Base-by-base conservation (phyloP, 1,140 invertebrate species). In the Musca domestica region DNA sequence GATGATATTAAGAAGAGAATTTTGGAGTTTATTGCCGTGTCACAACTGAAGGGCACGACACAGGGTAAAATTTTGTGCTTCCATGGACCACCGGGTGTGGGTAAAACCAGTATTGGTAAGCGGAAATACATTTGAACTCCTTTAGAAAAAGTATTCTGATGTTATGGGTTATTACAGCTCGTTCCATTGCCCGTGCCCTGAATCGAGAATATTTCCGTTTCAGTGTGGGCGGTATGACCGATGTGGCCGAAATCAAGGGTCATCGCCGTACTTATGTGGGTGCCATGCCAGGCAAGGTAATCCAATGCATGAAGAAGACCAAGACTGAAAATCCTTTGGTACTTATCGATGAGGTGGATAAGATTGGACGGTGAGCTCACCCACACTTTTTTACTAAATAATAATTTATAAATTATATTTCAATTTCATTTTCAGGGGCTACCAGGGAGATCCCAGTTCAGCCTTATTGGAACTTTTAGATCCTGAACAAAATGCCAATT, bases 21-120 rank as follows among this genome's bases (percentile, higher is more conserved):
- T 73, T 85, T 99, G 69, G 95, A 99, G 87, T 99, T 99, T 80
- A 99, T 99, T 76, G 98, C 98, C 46, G 96, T 99, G 0, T 98
- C 95, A 75, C 93, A 97, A 75, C 83, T 99, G 12, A 98, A 97
- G 82, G 95, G 96, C 4, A 88, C 88, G 6, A 98, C 95, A 0
- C 98, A 99, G 82, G 98, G 98, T 58, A 99, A 99, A 86, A 99
- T 99, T 77, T 83, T 99, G 20, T 99, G 98, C 83, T 99, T 99
- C 82, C 91, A 99, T 83, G 98, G 98, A 17, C 97, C 98, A 0
- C 98, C 98, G 1, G 98, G 98, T 34, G 96, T 99, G 25, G 98
- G 98, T 23, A 99, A 99, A 85, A 99, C 98, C 14, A 81, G 78
- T 64, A 81, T 81, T 47, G 93, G 91, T 83, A 54, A 46, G 56